Conservation (phyloP, 2,797 vertebrate species). For the Sebastes steindachneri region DNA sequence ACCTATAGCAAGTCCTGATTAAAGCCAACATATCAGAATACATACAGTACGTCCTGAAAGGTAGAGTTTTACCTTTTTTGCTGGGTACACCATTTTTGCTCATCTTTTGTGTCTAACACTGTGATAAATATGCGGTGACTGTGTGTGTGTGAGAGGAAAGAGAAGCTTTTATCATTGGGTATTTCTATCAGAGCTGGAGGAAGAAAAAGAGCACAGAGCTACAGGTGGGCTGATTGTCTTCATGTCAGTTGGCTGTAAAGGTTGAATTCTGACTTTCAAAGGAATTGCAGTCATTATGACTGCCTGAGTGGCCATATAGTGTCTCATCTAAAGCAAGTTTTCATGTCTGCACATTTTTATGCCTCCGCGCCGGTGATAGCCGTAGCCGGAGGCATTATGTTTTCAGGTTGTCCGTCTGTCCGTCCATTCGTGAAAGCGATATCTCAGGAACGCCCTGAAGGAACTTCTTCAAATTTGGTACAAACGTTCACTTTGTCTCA, state of each 20-base stretch:
- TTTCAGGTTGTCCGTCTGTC: neutral
- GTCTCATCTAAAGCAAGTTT: constrained; percentile 8
- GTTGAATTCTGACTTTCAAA: constrained; percentile 10
- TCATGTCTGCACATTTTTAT: neutral
- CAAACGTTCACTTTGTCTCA: neutral
- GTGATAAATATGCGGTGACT: neutral
- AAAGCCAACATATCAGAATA: constrained; percentile 10
- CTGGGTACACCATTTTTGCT: neutral
- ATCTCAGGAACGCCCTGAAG: too few relatives aligned
- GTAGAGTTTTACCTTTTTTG: neutral
- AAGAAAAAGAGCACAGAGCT: neutral
- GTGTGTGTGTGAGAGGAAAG: neutral
- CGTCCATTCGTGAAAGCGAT: too few relatives aligned
- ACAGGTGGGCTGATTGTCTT: neutral
- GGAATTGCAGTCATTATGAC: constrained; percentile 6
- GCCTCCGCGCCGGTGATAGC: neutral
- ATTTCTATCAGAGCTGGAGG: neutral
- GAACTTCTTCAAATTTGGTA: neutral
- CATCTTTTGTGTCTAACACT: neutral
- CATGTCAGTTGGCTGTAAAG: constrained; percentile 11
- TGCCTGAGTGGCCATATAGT: neutral
- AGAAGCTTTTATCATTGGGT: neutral
- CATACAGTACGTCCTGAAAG: neutral
- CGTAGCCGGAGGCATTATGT: neutral
- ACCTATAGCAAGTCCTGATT: constrained; percentile 38